A percentile compares a stretch with the other conserved stretches of the same genome.
These are phyloP conservation scores for Euzophera pinguis DNA, from an alignment of 2,888 invertebrate genomes.

Conservation along the genomic window DNA sequence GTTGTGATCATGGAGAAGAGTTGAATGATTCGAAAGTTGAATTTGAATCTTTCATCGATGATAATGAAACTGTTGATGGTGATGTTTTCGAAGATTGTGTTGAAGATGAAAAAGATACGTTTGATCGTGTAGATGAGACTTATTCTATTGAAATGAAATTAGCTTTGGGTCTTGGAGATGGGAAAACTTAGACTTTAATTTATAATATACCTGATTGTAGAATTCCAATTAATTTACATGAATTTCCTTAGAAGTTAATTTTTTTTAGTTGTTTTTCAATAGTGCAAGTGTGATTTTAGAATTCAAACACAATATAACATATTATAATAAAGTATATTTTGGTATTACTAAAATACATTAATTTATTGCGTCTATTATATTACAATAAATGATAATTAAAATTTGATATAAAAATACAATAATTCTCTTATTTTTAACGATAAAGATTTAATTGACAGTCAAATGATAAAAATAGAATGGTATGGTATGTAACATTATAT, in stretches of 20 bases:
- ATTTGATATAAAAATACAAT: conserved; percentile 39
- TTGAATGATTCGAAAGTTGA: conserved; percentile 14
- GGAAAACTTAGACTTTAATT: conserved; percentile 16
- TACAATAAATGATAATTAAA: conserved; percentile 35
- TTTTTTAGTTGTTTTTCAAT: neutral
- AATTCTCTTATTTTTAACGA: conserved; percentile 26
- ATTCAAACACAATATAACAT: conserved; percentile 34
- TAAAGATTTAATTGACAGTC: conserved; percentile 21
- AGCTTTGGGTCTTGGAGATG: conserved; percentile 47
- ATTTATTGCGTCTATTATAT: conserved; percentile 47
- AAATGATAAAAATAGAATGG: neutral
- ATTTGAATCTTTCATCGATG: conserved; percentile 15
- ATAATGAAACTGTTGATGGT: conserved; percentile 24
- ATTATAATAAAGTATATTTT: conserved; percentile 38
- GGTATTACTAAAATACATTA: conserved; percentile 41
- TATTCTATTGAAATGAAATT: conserved; percentile 70
- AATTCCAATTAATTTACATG: neutral
- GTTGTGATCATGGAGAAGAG: neutral
- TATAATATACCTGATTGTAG: neutral
- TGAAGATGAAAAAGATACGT: conserved; percentile 29
- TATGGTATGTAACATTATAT: neutral
- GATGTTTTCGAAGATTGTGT: conserved; percentile 62
- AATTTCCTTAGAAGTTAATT: neutral
- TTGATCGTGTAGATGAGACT: conserved; percentile 46
- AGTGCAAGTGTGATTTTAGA: conserved; percentile 9